Percentiles rank a stretch among this genome's conserved stretches.
Conservation (phyloP, 2,888 invertebrate species). For the Cordilura impudica region DNA sequence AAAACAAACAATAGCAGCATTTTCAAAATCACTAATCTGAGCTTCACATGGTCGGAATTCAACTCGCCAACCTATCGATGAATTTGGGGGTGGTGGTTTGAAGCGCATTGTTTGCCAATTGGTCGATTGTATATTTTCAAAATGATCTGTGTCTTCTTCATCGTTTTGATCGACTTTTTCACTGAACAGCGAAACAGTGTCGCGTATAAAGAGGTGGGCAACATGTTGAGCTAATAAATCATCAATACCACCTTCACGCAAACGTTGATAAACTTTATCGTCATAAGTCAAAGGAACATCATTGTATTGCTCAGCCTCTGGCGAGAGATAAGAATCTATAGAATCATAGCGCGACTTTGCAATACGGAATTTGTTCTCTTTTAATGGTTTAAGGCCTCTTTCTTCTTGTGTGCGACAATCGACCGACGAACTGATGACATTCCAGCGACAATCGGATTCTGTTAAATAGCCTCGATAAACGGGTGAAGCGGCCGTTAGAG, state of each 20-base stretch:
- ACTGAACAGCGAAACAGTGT: conserved; percentile 95
- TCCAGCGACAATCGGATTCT: conserved; percentile 98
- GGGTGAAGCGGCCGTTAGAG: conserved; percentile 97
- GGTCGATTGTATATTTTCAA: conserved; percentile 99
- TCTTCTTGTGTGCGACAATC: conserved; percentile 97
- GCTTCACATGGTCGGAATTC: conserved; percentile 99
- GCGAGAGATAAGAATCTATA: conserved; percentile 96
- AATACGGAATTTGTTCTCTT: conserved; percentile 88
- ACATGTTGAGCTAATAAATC: conserved; percentile 95
- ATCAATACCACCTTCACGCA: conserved; percentile 94
- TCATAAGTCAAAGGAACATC: conserved; percentile 95
- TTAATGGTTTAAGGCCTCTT: conserved; percentile 86
- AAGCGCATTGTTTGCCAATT: conserved; percentile 99
- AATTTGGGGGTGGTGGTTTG: conserved; percentile 98
- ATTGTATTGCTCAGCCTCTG: conserved; percentile 93
- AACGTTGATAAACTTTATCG: conserved; percentile 87
- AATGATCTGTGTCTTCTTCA: conserved; percentile 96
- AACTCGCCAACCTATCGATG: conserved; percentile 98
- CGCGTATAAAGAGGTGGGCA: conserved; percentile 98
- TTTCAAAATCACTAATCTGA: conserved; percentile 99
- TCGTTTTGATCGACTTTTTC: conserved; percentile 98
- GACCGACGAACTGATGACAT: conserved; percentile 96
- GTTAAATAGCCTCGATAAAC: conserved; percentile 95
- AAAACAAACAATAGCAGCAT: conserved; percentile 98
- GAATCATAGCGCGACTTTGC: conserved; percentile 98